Percentiles rank a stretch among this genome's conserved stretches.
phyloP scores from a whole-genome alignment of 2,797 vertebrate species.

The Melanogrammus aeglefinus region DNA sequence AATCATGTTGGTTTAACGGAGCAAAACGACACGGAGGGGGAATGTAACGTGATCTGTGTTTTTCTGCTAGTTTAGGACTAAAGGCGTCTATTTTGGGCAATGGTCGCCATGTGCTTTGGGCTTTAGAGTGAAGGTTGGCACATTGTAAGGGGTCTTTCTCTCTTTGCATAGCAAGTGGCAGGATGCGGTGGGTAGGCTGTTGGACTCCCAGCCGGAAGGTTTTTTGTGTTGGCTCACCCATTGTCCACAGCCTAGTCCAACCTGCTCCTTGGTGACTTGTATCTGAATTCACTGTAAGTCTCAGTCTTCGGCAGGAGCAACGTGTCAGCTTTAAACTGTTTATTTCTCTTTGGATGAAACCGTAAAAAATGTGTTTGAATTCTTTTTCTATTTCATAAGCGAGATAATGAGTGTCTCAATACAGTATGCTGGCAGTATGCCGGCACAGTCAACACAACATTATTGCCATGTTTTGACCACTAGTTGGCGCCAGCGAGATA shows the following conservation, averaged over 20 bases:
- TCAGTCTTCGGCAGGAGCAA: background rate
- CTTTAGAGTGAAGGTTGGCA: background rate
- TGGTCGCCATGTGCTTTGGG: background rate
- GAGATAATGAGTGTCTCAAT: background rate
- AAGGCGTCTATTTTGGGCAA: background rate
- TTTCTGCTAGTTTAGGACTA: background rate
- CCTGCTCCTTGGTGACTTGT: background rate
- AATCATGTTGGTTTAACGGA: background rate
- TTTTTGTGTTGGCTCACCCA: background rate
- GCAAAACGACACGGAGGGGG: background rate
- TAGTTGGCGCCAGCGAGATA: background rate
- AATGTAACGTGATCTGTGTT: background rate
- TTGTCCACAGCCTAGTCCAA: background rate
- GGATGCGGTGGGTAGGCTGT: background rate
- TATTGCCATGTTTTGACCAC: background rate
- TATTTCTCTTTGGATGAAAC: background rate
- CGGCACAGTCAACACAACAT: background rate
- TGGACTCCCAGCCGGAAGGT: background rate
- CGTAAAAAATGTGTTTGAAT: too few relatives aligned
- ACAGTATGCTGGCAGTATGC: background rate
- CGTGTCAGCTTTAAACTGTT: background rate
- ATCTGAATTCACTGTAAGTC: background rate
- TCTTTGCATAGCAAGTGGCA: background rate
- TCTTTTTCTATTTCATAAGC: background rate
- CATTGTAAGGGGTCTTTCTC: background rate